Evolutionary conservation across 2,888 invertebrate species (phyloP), one percentile per base, ranked within the genome.

Genomic region (Mythimna pallens): DNA sequence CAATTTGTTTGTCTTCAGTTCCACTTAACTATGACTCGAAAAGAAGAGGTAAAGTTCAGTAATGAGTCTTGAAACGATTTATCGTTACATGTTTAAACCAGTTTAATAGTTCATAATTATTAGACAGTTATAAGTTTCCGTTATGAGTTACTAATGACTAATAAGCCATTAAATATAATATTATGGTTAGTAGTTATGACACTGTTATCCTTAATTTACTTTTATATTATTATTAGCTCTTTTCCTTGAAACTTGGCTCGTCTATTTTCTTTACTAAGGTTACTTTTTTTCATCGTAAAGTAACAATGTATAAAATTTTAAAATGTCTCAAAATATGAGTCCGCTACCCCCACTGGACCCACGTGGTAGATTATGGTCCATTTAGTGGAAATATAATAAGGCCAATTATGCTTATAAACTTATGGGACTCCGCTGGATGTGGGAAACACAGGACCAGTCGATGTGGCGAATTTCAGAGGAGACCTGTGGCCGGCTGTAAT

Each of bases 121-220:
- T 22, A 52, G n/a, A 52, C 22, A 74, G 47, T 47, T 30, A 50
- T 14, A 47, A 47, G n/a, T 73, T 65, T 36, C 47, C 47, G 65
- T 50, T 74, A 50, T 25, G 1, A 8, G n/a, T 65, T 55, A 75
- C 75, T 74, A 65, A 74, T 5, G 70, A 50, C 47, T 52, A 52
- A 52, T 61, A 14, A 22, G 14, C 14, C 14, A 20, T 58, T 58
- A 34, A 10, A 36, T 58, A 34, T 58, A 58, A 58, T 34, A 34
- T 43, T 61, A 61, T 43, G 20, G 52, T 52, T 20, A n/a, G 8
- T 20, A 50, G 20, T 52, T 52, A 14, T 40, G 20, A 4, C 7
- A 71, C 34, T 47, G 17, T 58, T 58, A n/a, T n/a, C 0, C 2
- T 22, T 50, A 17, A n/a, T 40, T 70, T 20, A 7, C 17, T 9